These are phyloP conservation scores for Siniperca knerii DNA, from an alignment of 2,113 vertebrate species.

Conservation along the genomic window DNA sequence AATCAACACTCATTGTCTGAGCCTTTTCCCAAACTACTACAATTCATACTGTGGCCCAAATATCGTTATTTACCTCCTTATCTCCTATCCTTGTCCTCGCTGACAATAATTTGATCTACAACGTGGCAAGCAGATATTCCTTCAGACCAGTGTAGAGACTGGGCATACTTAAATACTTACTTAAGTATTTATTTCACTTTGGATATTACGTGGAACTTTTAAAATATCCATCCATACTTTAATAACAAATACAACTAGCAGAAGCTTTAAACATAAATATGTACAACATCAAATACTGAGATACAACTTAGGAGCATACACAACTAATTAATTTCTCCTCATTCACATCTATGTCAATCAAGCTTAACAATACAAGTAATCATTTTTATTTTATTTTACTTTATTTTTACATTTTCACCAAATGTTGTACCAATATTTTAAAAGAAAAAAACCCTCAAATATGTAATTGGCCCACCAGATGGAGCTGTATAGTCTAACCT, in stretches of 20 bases:
- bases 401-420: no score
- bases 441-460: background rate
- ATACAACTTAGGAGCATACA: background rate
- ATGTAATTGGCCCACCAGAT: slow-evolving; percentile 45
- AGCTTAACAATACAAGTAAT: background rate
- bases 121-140: background rate
- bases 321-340: background rate
- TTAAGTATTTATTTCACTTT: background rate
- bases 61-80: background rate
- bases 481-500: slow-evolving; percentile 27
- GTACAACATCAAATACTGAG: no score
- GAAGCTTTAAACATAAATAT: no score
- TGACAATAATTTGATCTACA: background rate
- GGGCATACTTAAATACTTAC: background rate
- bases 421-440: background rate
- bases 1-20: background rate
- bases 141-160: background rate
- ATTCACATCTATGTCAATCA: background rate
- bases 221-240: background rate
- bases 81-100: background rate
- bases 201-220: background rate
- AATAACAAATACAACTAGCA: background rate
- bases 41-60: background rate
- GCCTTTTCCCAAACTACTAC: background rate
- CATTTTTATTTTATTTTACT: background rate